A percentile compares a stretch with the other conserved stretches of the same genome.
phyloP scores from a whole-genome alignment of 2,113 vertebrate genomes.

The Petroica traversi region DNA sequence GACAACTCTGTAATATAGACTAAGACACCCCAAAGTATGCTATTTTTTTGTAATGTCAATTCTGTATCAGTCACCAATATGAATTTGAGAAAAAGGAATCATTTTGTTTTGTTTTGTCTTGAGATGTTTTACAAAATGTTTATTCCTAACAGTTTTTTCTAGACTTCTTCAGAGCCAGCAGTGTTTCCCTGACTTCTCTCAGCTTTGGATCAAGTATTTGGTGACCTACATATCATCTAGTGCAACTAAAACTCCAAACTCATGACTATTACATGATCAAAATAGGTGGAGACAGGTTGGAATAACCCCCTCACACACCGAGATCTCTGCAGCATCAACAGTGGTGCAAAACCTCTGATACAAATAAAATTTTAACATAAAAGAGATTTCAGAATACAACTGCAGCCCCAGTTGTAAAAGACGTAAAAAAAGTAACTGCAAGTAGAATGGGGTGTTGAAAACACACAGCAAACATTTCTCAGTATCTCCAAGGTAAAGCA shows the following conservation, averaged over 20 bases:
- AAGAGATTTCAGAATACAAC: background rate
- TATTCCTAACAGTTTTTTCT: background rate
- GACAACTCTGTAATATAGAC: background rate
- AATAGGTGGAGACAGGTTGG: background rate
- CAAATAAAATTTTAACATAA: background rate
- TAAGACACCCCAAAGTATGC: background rate
- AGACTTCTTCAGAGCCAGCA: background rate
- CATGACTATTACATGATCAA: background rate
- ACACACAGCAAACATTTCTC: background rate
- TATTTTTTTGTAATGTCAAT: background rate
- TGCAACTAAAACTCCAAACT: background rate
- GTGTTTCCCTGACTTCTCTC: background rate
- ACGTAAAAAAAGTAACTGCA: background rate
- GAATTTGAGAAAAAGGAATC: background rate
- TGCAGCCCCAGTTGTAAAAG: background rate
- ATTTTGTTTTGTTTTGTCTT: background rate
- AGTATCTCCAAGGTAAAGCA: background rate
- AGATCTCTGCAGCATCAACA: background rate
- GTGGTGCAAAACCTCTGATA: background rate
- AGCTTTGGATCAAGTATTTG: background rate
- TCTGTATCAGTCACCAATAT: background rate
- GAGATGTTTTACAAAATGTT: background rate
- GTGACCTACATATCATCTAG: background rate
- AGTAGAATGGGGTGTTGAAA: background rate
- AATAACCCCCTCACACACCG: background rate